Evolutionary conservation across 2,113 vertebrate species (phyloP).

Genomic region (Puffinus mauretanicus): DNA sequence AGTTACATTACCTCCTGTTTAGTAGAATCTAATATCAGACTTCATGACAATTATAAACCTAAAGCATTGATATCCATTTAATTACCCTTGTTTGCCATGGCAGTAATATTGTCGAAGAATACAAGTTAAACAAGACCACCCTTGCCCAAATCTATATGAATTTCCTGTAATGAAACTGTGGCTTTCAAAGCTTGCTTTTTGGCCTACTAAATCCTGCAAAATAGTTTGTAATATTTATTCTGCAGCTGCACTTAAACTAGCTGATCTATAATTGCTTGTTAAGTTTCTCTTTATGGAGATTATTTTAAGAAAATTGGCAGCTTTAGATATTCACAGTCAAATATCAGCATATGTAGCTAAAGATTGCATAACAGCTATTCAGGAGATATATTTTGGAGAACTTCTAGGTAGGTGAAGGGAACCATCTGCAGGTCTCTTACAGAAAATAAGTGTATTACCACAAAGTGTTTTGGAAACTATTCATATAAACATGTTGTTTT

Average conservation of each 20-base stretch:
- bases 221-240: conserved; percentile 26
- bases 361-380: neutral
- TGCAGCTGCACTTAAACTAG: neutral
- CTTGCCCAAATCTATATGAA: neutral
- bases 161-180: neutral
- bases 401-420: conserved; percentile 18
- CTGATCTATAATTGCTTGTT: conserved; percentile 18
- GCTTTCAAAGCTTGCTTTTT: neutral
- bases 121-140: neutral
- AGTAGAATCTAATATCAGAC: neutral
- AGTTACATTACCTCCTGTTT: neutral
- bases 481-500: conserved; percentile 8
- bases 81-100: neutral
- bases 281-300: conserved; percentile 11
- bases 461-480: neutral
- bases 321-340: neutral
- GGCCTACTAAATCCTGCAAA: neutral
- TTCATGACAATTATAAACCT: neutral
- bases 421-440: conserved; percentile 34
- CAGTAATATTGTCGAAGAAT: neutral
- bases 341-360: neutral
- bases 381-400: neutral
- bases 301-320: conserved; percentile 42
- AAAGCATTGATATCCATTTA: neutral
- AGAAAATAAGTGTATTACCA: neutral